Evolutionary conservation across 2,888 invertebrate species (phyloP), one percentile per base, ranked within the genome.

Genomic region (Aricia artaxerxes): DNA sequence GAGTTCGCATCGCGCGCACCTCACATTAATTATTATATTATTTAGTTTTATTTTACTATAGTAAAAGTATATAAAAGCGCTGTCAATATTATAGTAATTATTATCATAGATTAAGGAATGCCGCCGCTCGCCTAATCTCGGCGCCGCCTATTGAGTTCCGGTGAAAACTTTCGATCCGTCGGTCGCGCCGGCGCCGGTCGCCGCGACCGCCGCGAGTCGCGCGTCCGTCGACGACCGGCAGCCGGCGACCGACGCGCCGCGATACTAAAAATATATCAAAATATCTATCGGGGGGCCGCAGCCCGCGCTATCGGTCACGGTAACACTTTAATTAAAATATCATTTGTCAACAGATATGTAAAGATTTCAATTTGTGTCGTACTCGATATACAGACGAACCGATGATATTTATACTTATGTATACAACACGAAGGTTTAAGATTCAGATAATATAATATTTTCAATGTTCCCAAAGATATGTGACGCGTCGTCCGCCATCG

Each of bases 321-420:
- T 60, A 75, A 75, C 78, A 64, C 78, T 78, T 80, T 82, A 80
- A 77, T 53, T 80, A 80, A 80, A 79, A 81, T 81, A 79, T 80
- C 60, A 77, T 75, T 79, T 80, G 78, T 73, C 80, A 80, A 82
- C 81, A 80, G 82, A 83, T 83, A 83, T 83, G 82, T 83, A 81
- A 81, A 80, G 79, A 76, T 79, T 82, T 75, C 80, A 31, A 73
- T 78, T 78, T 78, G 61, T 80, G 76, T 77, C 73, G 16, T 79
- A 77, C 72, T 75, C 35, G 40, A 73, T 79, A 76, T 57, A 80
- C 78, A 61, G 78, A 81, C 75, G 76, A 76, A 82, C 80, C 57
- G 81, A 79, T 79, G 69, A 80, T 75, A 57, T 78, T 60, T 79
- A 80, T 78, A 80, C 80, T 64, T 79, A 81, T 78, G 78, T 79